Evolutionary conservation across 2,797 vertebrate genomes (phyloP).

Genomic region (Tenualosa ilisha): DNA sequence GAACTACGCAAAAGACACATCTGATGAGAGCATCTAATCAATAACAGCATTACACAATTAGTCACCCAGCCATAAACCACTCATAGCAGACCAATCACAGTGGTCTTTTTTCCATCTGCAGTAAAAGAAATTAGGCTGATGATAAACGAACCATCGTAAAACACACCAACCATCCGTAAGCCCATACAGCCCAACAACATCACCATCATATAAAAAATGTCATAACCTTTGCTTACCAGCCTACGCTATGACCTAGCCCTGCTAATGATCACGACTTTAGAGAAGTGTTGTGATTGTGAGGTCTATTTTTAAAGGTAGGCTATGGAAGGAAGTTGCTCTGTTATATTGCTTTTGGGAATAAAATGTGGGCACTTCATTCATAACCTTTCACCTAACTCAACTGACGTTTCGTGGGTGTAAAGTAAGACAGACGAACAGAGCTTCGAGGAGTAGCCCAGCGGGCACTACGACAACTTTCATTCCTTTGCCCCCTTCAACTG

Average conservation of each 20-base stretch:
- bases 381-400: slow-evolving; percentile 6
- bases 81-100: neutral
- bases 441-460: neutral
- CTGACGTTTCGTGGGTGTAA: neutral
- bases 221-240: neutral
- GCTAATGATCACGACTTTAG: neutral
- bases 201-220: neutral
- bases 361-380: neutral
- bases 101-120: neutral
- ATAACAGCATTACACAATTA: slow-evolving; percentile 6
- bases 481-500: neutral
- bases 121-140: neutral
- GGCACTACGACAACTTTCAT: neutral
- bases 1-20: slow-evolving; percentile 71
- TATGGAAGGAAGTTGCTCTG: neutral
- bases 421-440: neutral
- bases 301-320: neutral
- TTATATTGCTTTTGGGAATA: neutral
- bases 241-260: neutral
- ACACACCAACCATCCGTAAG: neutral
- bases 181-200: neutral
- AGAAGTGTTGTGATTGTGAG: neutral
- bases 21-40: neutral
- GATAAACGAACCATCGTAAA: too few relatives aligned
- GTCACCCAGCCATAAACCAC: neutral